phyloP scores from a whole-genome alignment of 1,140 invertebrate genomes.

The Drosophila teissieri region DNA sequence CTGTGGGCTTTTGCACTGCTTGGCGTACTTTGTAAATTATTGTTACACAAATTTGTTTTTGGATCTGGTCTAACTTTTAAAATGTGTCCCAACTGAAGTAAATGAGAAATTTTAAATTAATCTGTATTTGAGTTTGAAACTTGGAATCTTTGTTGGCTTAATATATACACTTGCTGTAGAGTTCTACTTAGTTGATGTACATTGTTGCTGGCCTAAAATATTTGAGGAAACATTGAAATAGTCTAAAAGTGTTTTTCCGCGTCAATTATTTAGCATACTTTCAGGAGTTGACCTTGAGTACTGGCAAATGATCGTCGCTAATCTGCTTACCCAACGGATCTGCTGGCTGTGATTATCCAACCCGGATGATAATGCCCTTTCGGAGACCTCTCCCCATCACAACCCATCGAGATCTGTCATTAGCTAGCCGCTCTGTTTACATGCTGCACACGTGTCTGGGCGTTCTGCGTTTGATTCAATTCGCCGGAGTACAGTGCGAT shows the following conservation, averaged over 20 bases:
- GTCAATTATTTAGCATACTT: constrained; percentile 13
- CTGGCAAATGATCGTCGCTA: not conserved
- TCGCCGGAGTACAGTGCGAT: constrained; percentile 3
- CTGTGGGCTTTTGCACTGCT: not conserved
- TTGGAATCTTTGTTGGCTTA: no score
- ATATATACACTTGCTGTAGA: no score
- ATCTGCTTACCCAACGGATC: constrained; percentile 24
- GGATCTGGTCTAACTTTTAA: not conserved
- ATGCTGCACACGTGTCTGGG: constrained; percentile 52
- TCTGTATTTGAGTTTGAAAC: no score
- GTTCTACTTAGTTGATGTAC: no score
- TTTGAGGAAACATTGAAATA: no score
- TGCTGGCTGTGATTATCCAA: constrained; percentile 12
- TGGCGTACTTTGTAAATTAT: not conserved
- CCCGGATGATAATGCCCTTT: constrained; percentile 15
- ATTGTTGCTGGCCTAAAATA: no score
- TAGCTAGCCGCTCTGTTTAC: constrained; percentile 40
- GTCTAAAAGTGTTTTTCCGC: no score
- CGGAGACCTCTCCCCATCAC: constrained; percentile 3
- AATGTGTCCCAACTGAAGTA: not conserved
- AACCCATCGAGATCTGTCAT: constrained; percentile 26
- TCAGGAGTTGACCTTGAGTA: constrained; percentile 5
- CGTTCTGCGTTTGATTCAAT: constrained; percentile 9
- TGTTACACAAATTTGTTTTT: not conserved
- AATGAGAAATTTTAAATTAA: not conserved